These are phyloP conservation scores for Orchestia grillus DNA, from an alignment of 1,140 invertebrate species.

Conservation along the genomic window DNA sequence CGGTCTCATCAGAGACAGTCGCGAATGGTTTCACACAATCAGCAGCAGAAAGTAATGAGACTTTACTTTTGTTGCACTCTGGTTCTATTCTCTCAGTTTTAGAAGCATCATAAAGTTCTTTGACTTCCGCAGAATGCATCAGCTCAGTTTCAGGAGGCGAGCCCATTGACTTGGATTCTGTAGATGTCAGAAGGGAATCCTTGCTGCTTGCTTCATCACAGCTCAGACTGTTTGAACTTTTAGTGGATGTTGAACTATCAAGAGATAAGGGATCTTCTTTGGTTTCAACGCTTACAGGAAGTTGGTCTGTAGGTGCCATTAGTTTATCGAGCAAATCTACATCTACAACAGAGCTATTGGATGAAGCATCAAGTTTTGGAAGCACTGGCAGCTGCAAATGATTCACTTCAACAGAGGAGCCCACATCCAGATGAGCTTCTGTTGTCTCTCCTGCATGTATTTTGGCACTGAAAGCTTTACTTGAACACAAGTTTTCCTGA, in stretches of 20 bases:
- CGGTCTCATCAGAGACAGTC: not conserved
- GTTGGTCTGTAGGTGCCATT: not conserved
- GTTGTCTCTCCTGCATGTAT: not conserved
- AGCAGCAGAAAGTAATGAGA: not conserved
- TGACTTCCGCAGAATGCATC: not conserved
- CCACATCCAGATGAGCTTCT: not conserved
- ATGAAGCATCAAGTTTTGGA: slow-evolving; percentile 6
- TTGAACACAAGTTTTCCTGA: not conserved
- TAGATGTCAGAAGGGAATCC: slow-evolving; percentile 28
- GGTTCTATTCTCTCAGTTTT: not conserved
- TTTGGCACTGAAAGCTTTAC: slow-evolving; percentile 35
- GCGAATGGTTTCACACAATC: not conserved
- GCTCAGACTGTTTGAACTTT: not conserved
- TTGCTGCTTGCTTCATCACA: slow-evolving; percentile 38
- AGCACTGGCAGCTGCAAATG: slow-evolving; percentile 2
- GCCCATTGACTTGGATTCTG: slow-evolving; percentile 39
- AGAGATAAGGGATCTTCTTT: slow-evolving; percentile 4
- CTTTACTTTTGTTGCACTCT: not conserved
- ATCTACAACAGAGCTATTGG: not conserved
- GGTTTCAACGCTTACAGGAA: not conserved
- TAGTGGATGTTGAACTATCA: not conserved
- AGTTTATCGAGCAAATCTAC: not conserved
- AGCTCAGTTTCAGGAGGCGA: slow-evolving; percentile 22
- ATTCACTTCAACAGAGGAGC: slow-evolving; percentile 17
- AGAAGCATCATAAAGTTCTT: not conserved